A percentile compares a stretch with the other conserved stretches of the same genome.
phyloP scores from a whole-genome alignment of 2,797 vertebrate species.

The Pseudopleuronectes americanus region DNA sequence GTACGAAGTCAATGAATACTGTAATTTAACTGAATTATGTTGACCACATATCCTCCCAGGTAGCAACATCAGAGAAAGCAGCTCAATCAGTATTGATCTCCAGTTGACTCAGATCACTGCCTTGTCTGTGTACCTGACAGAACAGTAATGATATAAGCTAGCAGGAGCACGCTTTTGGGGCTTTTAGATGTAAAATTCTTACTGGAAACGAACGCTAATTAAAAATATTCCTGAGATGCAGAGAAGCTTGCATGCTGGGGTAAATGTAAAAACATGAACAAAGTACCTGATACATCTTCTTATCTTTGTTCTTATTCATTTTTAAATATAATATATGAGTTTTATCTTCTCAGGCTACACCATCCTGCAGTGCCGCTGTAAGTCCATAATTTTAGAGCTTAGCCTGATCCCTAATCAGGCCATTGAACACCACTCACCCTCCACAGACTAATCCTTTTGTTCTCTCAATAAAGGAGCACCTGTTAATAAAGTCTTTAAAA shows the following conservation, averaged over 20 bases:
- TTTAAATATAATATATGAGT: constrained; percentile 33
- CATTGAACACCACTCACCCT: constrained; percentile 64
- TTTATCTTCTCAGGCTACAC: constrained; percentile 24
- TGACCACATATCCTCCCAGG: constrained; percentile 83
- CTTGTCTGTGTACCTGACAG: constrained; percentile 57
- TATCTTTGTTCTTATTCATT: constrained; percentile 10
- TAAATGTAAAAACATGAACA: constrained; percentile 12
- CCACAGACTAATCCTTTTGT: constrained; percentile 82
- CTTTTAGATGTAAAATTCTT: constrained; percentile 27
- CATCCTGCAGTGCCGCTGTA: constrained; percentile 48
- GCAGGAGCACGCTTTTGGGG: constrained; percentile 12
- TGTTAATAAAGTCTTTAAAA: constrained; percentile 87
- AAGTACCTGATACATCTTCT: neutral
- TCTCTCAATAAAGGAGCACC: constrained; percentile 86
- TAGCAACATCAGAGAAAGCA: constrained; percentile 73
- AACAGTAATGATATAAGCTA: constrained; percentile 51
- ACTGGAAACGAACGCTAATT: constrained; percentile 1
- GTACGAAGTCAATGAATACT: constrained; percentile 83
- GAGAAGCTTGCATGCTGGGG: neutral
- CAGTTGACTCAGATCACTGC: constrained; percentile 61
- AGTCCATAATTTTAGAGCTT: constrained; percentile 62
- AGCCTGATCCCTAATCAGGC: constrained; percentile 68
- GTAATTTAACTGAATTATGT: constrained; percentile 87
- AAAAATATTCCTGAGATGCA: neutral
- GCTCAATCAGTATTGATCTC: constrained; percentile 79